Percentiles rank a stretch among this genome's conserved stretches.
Evolutionary conservation across 1,140 invertebrate species (phyloP).

Genomic region (Philopotamus ludificatus): DNA sequence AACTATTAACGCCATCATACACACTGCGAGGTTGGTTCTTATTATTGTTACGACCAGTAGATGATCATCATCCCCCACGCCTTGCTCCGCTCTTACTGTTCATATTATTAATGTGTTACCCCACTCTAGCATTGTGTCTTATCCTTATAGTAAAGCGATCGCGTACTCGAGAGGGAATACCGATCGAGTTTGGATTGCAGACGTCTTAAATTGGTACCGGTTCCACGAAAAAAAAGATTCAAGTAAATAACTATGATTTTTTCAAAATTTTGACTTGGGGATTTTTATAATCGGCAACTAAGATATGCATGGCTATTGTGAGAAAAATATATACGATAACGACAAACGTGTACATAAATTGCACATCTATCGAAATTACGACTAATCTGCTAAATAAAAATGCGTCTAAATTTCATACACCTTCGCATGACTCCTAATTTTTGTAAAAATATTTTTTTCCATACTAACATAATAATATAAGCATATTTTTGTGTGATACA

Average conservation of each 20-base stretch:
- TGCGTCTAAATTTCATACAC: too few relatives aligned
- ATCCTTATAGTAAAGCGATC: slow-evolving; percentile 37
- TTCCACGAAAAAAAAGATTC: slow-evolving; percentile 6
- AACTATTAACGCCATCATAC: not conserved
- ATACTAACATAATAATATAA: too few relatives aligned
- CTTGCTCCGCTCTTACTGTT: not conserved
- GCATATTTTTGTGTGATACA: too few relatives aligned
- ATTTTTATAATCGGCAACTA: not conserved
- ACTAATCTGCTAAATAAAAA: too few relatives aligned
- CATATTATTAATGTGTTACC: not conserved
- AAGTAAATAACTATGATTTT: slow-evolving; percentile 25
- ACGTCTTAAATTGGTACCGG: slow-evolving; percentile 21
- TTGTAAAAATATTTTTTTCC: too few relatives aligned
- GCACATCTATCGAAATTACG: too few relatives aligned
- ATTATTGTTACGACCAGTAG: not conserved
- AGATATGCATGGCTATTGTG: slow-evolving; percentile 15
- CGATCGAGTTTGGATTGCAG: slow-evolving; percentile 34
- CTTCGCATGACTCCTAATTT: too few relatives aligned
- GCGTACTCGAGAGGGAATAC: slow-evolving; percentile 37
- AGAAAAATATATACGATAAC: too few relatives aligned
- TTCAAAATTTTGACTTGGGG: not conserved
- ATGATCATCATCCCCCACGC: not conserved
- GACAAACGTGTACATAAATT: not conserved
- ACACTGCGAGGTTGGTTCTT: slow-evolving; percentile 4
- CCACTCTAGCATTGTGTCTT: slow-evolving; percentile 21